These are phyloP conservation scores for Pempheris klunzingeri DNA, from an alignment of 2,797 vertebrate species.

Conservation along the genomic window DNA sequence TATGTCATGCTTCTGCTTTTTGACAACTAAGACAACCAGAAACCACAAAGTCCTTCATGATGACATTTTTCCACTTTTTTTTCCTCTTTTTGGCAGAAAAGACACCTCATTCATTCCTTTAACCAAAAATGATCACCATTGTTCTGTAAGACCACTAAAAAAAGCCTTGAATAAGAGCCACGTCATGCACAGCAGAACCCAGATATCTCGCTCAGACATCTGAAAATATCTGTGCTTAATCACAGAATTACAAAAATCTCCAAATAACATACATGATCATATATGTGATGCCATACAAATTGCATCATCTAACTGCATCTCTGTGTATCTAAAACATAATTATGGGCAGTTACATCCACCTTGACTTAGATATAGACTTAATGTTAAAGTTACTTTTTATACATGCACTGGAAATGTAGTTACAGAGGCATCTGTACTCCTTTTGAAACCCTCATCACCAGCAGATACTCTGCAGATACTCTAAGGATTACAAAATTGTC, in stretches of 20 bases:
- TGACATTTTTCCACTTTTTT: background rate
- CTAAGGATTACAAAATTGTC: constrained; percentile 6
- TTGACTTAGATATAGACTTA: background rate
- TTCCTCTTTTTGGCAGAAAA: constrained; percentile 23
- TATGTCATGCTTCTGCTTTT: no score
- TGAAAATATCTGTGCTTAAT: constrained; percentile 29
- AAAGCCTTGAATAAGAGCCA: constrained; percentile 15
- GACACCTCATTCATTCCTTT: background rate
- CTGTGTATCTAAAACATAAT: background rate
- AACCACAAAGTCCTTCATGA: background rate
- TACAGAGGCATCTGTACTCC: background rate
- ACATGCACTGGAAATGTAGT: background rate
- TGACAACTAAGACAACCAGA: no score
- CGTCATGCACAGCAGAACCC: background rate
- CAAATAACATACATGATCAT: background rate
- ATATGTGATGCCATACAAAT: background rate
- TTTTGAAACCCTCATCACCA: constrained; percentile 14
- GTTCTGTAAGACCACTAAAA: constrained; percentile 32
- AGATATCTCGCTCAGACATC: constrained; percentile 16
- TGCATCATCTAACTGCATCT: constrained; percentile 1
- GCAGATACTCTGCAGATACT: constrained; percentile 18
- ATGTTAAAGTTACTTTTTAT: background rate
- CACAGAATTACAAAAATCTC: background rate
- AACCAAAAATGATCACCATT: constrained; percentile 15
- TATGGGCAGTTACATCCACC: background rate